These are phyloP conservation scores for Graptemys geographica DNA, from an alignment of 2,797 vertebrate species.

Conservation along the genomic window DNA sequence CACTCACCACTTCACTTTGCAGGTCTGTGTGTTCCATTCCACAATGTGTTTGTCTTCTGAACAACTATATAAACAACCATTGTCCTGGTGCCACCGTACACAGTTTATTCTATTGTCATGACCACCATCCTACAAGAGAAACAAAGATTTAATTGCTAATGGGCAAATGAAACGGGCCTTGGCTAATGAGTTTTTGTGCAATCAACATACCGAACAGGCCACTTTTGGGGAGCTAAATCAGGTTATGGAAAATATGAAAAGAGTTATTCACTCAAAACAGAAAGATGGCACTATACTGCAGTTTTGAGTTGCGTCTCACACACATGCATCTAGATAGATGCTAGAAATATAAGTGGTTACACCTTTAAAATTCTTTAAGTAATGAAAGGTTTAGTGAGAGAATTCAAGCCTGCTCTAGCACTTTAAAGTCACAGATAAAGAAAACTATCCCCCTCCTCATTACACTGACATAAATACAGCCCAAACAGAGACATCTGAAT, in stretches of 20 bases:
- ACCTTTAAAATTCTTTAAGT: neutral
- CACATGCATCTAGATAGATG: neutral
- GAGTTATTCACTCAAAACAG: neutral
- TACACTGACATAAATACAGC: neutral
- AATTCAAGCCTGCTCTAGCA: neutral
- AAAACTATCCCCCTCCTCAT: neutral
- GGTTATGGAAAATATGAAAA: accelerated
- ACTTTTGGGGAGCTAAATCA: neutral
- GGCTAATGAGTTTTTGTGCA: neutral
- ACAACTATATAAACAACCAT: constrained; percentile 93
- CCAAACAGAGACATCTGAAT: neutral
- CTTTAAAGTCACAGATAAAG: neutral
- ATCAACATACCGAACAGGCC: neutral
- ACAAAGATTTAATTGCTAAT: neutral
- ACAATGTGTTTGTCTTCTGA: constrained; percentile 96
- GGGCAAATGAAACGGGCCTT: neutral
- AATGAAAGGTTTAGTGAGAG: neutral
- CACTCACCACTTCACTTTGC: constrained; percentile 92
- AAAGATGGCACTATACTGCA: neutral
- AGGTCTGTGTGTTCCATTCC: constrained; percentile 96
- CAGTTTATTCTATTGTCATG: constrained; percentile 93
- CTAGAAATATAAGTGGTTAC: neutral
- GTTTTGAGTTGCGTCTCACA: neutral
- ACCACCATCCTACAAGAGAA: constrained; percentile 87
- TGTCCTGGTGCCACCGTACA: constrained; percentile 94